A percentile compares a stretch with the other conserved stretches of the same genome.
phyloP scores from a whole-genome alignment of 2,113 vertebrate genomes.

The Donacobius atricapilla region DNA sequence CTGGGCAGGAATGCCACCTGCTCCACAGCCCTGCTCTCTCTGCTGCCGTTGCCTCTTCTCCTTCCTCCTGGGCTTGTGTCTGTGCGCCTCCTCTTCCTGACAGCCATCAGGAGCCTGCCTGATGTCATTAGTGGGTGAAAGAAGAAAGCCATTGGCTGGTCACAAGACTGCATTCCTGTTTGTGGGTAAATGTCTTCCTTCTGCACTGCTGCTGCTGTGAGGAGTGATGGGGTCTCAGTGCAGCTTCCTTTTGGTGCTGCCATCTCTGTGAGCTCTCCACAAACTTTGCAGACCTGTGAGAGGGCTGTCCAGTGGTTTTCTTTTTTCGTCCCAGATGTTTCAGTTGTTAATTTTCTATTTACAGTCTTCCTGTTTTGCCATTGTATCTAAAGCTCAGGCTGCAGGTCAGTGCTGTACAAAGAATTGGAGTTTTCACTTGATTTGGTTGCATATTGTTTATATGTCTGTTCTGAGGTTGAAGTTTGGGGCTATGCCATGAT shows the following conservation, averaged over 20 bases:
- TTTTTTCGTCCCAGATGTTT: background rate
- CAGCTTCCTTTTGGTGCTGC: background rate
- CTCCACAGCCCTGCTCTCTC: background rate
- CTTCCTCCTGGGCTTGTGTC: background rate
- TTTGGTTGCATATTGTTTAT: accelerated
- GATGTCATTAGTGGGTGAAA: background rate
- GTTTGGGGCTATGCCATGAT: background rate
- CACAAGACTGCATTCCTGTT: background rate
- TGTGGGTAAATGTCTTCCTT: background rate
- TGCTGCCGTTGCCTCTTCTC: background rate
- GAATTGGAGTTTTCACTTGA: background rate
- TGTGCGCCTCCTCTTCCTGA: background rate
- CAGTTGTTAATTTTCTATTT: background rate
- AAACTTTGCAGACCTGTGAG: background rate
- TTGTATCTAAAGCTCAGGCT: background rate
- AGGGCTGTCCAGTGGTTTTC: background rate
- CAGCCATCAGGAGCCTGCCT: accelerated
- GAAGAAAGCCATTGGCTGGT: background rate
- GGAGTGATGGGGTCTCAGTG: accelerated
- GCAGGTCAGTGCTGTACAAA: background rate
- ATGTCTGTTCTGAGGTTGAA: background rate
- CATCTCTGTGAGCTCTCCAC: accelerated
- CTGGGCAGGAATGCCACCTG: background rate
- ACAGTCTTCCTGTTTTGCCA: background rate
- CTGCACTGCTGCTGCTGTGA: background rate